Evolutionary conservation across 64 coral and sea anemone species (phyloP).

Genomic region (Stichodactyla mertensii): DNA sequence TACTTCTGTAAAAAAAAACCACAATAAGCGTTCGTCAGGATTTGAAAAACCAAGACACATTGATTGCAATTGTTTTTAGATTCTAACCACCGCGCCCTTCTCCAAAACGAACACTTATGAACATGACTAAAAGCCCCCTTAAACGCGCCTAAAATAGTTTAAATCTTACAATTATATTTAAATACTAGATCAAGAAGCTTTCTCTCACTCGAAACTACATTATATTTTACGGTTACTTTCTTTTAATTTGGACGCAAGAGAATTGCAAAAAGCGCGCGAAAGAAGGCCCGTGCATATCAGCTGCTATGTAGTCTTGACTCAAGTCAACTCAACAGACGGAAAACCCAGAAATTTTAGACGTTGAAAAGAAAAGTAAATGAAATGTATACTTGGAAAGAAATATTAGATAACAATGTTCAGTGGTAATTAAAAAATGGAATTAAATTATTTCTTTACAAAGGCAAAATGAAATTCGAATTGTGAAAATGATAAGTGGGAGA

Average conservation of each 20-base stretch:
- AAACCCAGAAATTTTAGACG: neutral
- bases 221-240: neutral
- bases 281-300: neutral
- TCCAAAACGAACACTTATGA: neutral
- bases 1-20: slow-evolving; percentile 6
- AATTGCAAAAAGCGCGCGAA: neutral
- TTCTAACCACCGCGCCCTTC: neutral
- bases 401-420: slow-evolving; percentile 22
- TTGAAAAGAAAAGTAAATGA: neutral
- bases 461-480: slow-evolving; percentile 1
- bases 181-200: neutral
- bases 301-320: neutral
- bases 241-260: neutral
- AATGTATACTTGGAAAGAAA: slow-evolving; percentile 2
- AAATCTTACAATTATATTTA: neutral
- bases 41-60: slow-evolving; percentile 7
- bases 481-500: neutral
- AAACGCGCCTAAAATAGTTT: neutral
- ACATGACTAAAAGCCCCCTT: neutral
- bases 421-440: slow-evolving; percentile 30
- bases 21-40: neutral
- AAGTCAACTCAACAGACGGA: neutral
- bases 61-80: neutral
- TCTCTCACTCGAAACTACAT: neutral
- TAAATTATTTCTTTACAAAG: slow-evolving; percentile 18